These are phyloP conservation scores for Tenrec ecaudatus DNA, from an alignment of 2,113 vertebrate genomes.

Conservation along the genomic window DNA sequence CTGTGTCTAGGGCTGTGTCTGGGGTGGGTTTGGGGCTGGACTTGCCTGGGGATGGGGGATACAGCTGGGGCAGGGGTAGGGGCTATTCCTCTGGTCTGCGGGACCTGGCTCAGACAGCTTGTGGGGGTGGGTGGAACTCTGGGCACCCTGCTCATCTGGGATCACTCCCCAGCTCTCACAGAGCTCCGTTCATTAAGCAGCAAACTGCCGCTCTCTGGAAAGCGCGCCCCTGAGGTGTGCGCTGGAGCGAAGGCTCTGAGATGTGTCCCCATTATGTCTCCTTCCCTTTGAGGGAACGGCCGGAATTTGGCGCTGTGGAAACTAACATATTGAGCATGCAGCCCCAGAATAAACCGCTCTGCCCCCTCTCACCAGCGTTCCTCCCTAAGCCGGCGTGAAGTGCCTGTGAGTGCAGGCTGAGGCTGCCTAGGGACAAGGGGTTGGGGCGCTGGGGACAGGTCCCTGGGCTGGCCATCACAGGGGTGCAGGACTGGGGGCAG, in stretches of 20 bases:
- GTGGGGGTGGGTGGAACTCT: too few species aligned
- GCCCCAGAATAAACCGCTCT: not conserved
- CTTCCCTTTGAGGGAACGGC: not conserved
- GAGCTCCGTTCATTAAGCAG: not conserved
- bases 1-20: not conserved
- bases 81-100: too few species aligned
- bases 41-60: too few species aligned
- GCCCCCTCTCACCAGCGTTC: not conserved
- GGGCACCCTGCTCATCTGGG: not conserved
- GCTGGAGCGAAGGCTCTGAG: fast-evolving
- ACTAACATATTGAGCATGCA: not conserved
- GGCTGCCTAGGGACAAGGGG: too few species aligned
- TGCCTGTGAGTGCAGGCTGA: too few species aligned
- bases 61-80: not conserved
- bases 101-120: too few species aligned
- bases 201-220: not conserved
- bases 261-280: not conserved
- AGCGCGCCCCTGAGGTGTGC: fast-evolving
- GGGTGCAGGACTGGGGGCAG: not conserved
- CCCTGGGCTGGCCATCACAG: too few species aligned
- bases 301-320: not conserved
- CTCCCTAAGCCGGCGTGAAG: not conserved
- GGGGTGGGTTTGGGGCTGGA: too few species aligned
- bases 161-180: fast-evolving
- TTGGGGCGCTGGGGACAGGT: too few species aligned